phyloP scores from a whole-genome alignment of 1,140 invertebrate species.

The Drosophila azteca region DNA sequence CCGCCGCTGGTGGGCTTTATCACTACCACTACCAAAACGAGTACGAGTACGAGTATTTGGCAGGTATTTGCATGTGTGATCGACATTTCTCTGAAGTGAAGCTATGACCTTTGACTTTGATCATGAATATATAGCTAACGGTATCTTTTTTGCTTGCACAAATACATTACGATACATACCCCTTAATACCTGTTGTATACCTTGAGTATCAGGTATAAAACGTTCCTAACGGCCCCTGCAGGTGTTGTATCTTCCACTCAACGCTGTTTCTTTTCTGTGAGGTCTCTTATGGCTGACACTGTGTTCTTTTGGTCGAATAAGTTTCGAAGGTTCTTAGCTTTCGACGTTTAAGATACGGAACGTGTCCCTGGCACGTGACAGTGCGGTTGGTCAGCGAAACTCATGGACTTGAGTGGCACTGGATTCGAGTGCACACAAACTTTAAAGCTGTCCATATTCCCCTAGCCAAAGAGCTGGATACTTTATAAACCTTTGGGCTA shows the following conservation, averaged over 20 bases:
- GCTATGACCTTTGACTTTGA: too few species aligned
- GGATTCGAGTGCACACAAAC: conserved; percentile 44
- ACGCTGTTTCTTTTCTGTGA: conserved; percentile 26
- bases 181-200: too few species aligned
- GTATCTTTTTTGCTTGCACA: too few species aligned
- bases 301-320: conserved; percentile 12
- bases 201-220: conserved; percentile 16
- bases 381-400: conserved; percentile 29
- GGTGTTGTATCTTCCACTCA: background rate
- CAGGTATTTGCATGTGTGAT: too few species aligned
- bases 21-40: too few species aligned
- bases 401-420: background rate
- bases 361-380: conserved; percentile 53
- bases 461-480: background rate
- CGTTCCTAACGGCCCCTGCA: conserved; percentile 6
- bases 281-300: conserved; percentile 22
- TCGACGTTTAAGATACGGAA: conserved; percentile 39
- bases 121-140: too few species aligned
- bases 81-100: too few species aligned
- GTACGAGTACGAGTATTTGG: too few species aligned
- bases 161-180: too few species aligned
- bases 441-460: conserved; percentile 34
- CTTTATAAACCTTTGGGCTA: background rate
- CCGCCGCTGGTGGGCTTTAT: too few species aligned
- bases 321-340: conserved; percentile 26